Base-by-base conservation (phyloP, 2,888 invertebrate species). In the Hymenopus coronatus region DNA sequence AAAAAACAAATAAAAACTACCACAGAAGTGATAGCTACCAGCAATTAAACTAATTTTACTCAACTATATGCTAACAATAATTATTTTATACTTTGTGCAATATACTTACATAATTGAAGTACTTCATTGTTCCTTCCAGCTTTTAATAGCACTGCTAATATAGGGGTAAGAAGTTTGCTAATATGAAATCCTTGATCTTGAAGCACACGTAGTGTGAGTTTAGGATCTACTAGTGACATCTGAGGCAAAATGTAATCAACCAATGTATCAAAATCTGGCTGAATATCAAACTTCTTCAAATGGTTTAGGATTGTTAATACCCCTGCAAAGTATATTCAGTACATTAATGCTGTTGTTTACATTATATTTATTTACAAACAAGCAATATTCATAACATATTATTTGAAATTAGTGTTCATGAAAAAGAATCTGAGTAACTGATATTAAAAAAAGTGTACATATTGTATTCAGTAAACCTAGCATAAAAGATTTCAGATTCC, bases 221-320 rank as follows among this genome's bases (percentile, higher is more conserved):
- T n/a, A 12, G 82, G 9, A 70, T 82, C 82, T 4, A 25, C 27
- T 8, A 87, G 6, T 7, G 87, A 46, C 2, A 87, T 25, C 6
- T 33, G 87, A 82, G 87, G 87, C 33, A 87, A 27, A 8, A 82
- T 27, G 30, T 87, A 87, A 82, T 87, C 87, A 15, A 28, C 54
- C 82, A 87, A 25, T 9, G 87, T 87, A 33, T 87, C 87, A 82
- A 82, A 30, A 33, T 87, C 87, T 82, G 87, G 87, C 28, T 30
- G 54, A 25, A 87, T 81, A 28, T 30, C 87, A 82, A 87, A 81
- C 7, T 30, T 14, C 33, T 87, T 81, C 87, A 87, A 82, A 14
- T 12, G n/a, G 12, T 87, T 25, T 3, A 87, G 30, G 6, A 87
- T 81, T 2, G 82, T 30, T 82, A 87, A 87, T 1, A 87, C 20